These are phyloP conservation scores for Hydrolagus affinis DNA, from an alignment of 2,113 vertebrate species.

Conservation along the genomic window DNA sequence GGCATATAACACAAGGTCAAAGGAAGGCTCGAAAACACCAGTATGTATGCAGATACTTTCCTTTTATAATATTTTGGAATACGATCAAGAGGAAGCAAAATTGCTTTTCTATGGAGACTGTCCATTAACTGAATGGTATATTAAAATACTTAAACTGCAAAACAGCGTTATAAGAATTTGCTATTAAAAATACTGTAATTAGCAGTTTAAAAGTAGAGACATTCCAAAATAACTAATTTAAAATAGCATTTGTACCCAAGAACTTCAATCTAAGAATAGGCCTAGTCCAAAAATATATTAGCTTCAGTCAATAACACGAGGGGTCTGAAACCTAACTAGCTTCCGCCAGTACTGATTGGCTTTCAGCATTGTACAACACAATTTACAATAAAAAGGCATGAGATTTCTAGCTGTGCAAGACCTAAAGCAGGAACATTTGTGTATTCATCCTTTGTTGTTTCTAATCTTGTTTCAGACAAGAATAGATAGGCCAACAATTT, in stretches of 20 bases:
- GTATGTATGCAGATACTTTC: neutral
- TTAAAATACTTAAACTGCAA: neutral
- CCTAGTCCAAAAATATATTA: neutral
- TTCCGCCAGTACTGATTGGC: neutral
- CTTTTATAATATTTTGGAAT: neutral
- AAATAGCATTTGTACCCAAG: neutral
- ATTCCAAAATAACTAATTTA: conserved; percentile 7
- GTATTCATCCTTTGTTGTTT: neutral
- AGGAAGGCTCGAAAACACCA: neutral
- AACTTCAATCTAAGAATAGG: neutral
- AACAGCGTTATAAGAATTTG: neutral
- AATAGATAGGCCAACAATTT: neutral
- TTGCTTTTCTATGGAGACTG: neutral
- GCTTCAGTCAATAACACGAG: neutral
- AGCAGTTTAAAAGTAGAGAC: neutral
- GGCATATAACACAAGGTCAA: neutral
- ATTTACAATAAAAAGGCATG: neutral
- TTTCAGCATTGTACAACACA: neutral
- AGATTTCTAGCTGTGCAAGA: neutral
- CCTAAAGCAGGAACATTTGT: neutral
- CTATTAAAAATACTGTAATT: neutral
- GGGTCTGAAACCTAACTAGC: neutral
- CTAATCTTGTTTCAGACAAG: neutral
- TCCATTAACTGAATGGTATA: neutral
- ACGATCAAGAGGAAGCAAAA: neutral